Evolutionary conservation across 2,113 vertebrate species (phyloP), one percentile per base, ranked within the genome.

Genomic region (Cryptomyrus ogoouensis): DNA sequence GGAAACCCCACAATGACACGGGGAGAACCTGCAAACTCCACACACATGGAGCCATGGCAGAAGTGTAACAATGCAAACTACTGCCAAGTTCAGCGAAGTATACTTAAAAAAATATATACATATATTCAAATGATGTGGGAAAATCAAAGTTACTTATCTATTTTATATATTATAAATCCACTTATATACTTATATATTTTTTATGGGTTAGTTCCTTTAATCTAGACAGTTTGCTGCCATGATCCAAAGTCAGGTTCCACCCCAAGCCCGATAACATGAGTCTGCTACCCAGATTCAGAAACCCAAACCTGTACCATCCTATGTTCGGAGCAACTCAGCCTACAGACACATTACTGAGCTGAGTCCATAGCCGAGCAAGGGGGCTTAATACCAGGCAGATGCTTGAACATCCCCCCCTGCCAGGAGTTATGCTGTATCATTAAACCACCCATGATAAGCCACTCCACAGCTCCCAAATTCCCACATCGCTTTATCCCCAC

Each of bases 361-460:
- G 62, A 27, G 58, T n/a, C 21, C 58, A 27, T 2, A 27, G 8
- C 8, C 9, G 0, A 47, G 39, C 52, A 31, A 35, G n/a, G 58
- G 17, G 52, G 21, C 66, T 49, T 87, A 87, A 90, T 90, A 90
- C 13, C 58, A 70, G 89, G 39, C 19, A 85, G 49, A 58, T n/a
- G 56, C 50, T 17, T 27, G 44, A 50, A 70, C 83, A 53, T 49
- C 89, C 50, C 83, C 53, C 46, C 24, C 83, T 70, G 83, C 13
- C 39, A 62, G 70, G 5, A 44, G 46, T 90, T 90, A 70, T 70
- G 9, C 44, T 87, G 66, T 52, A 47, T 87, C 56, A 70, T 66
- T 66, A 90, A 42, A 49, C 42, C 83, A 31, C 39, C 27, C 62
- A 49, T 39, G 39, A 24, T 31, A 90, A 44, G 83, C 42, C 35